Percentiles rank a stretch among this genome's conserved stretches.
Evolutionary conservation across 2,888 invertebrate genomes (phyloP).

Genomic region (Eupithecia subumbrata): DNA sequence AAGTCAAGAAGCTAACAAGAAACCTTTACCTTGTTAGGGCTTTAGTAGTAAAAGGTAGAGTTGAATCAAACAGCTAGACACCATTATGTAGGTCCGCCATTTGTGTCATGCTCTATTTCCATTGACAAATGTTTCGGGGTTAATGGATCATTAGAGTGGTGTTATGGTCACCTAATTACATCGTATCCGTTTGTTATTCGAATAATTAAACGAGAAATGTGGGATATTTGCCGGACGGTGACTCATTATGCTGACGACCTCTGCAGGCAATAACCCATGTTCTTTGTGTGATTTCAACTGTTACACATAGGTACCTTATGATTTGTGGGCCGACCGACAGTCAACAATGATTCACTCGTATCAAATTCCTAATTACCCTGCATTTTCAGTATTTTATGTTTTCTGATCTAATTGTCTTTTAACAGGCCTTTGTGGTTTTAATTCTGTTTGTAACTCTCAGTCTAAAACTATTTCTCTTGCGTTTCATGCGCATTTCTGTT

Average conservation of each 20-base stretch:
- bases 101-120: not conserved
- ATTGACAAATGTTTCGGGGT: constrained; percentile 18
- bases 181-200: constrained; percentile 47
- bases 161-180: constrained; percentile 18
- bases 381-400: constrained; percentile 39
- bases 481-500: not conserved
- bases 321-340: constrained; percentile 69
- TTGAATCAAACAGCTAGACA: not conserved
- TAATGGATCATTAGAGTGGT: constrained; percentile 17
- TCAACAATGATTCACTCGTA: constrained; percentile 72
- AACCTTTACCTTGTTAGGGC: too few relatives aligned
- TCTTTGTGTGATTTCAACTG: constrained; percentile 64
- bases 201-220: constrained; percentile 56
- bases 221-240: constrained; percentile 66
- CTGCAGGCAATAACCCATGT: constrained; percentile 61
- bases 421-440: not conserved
- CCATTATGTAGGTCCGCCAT: not conserved
- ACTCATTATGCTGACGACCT: constrained; percentile 74
- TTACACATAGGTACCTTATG: constrained; percentile 58
- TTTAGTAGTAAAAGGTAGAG: not conserved
- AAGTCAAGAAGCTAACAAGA: too few relatives aligned
- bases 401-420: not conserved
- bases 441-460: not conserved
- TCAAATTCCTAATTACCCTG: constrained; percentile 62
- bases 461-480: not conserved